Percentiles rank a stretch among this genome's conserved stretches.
Conservation (phyloP, 2,888 invertebrate species). For the Hoplodrina ambigua region DNA sequence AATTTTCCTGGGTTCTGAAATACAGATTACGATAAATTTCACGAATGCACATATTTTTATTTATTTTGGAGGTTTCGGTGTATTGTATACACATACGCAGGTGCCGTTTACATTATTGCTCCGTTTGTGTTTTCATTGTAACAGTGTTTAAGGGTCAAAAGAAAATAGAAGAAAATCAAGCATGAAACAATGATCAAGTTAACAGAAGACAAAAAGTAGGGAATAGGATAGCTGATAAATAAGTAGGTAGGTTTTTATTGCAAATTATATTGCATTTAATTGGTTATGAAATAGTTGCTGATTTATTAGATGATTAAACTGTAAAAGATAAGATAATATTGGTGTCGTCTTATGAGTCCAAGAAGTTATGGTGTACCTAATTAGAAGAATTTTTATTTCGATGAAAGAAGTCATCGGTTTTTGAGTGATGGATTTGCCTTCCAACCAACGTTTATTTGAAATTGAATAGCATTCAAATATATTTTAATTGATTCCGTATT, state of each 20-base stretch:
- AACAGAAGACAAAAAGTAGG: conserved; percentile 65
- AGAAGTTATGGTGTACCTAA: conserved; percentile 45
- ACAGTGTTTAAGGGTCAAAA: conserved; percentile 73
- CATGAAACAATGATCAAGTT: conserved; percentile 76
- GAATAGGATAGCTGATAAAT: conserved; percentile 58
- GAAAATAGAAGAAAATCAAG: conserved; percentile 75
- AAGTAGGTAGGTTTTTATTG: conserved; percentile 47
- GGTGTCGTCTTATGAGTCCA: conserved; percentile 40
- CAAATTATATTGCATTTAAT: conserved; percentile 26
- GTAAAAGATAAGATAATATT: conserved; percentile 31
- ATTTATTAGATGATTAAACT: conserved; percentile 58
- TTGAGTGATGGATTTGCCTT: conserved; percentile 42
- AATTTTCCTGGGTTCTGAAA: conserved; percentile 96
- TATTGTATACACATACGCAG: conserved; percentile 62
- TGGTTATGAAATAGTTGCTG: conserved; percentile 52
- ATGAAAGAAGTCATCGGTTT: conserved; percentile 40
- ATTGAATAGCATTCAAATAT: conserved; percentile 51
- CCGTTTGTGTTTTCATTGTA: conserved; percentile 74
- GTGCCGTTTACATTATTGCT: conserved; percentile 64
- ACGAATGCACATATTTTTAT: conserved; percentile 21
- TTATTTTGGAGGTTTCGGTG: conserved; percentile 23
- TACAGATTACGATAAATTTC: conserved; percentile 31
- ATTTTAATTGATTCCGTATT: conserved; percentile 16
- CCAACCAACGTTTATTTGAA: conserved; percentile 44
- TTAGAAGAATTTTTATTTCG: conserved; percentile 29